Evolutionary conservation across 2,888 invertebrate genomes (phyloP).

Genomic region (Chydorus sphaericus): DNA sequence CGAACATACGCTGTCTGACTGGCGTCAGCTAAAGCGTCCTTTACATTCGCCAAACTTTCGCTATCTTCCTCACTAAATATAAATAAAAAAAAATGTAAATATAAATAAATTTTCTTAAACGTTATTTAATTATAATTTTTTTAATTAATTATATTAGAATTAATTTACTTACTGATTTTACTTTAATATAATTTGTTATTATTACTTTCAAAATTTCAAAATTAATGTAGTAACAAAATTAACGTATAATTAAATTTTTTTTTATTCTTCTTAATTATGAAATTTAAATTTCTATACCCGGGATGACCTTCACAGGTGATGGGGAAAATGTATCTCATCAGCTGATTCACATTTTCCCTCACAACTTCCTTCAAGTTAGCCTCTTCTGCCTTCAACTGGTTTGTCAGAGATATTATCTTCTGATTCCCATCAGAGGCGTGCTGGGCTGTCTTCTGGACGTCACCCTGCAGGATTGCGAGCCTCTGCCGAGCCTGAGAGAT

Average conservation of each 20-base stretch:
- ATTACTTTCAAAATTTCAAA: too few relatives aligned
- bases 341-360: constrained; percentile 41
- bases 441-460: constrained; percentile 36
- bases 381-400: constrained; percentile 39
- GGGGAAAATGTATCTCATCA: constrained; percentile 53
- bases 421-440: constrained; percentile 39
- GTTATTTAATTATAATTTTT: background rate
- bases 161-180: too few relatives aligned
- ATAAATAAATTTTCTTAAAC: background rate
- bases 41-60: background rate
- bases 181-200: too few relatives aligned
- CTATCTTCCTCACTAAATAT: background rate
- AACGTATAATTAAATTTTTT: background rate
- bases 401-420: constrained; percentile 40
- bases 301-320: constrained; percentile 29
- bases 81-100: background rate
- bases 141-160: too few relatives aligned
- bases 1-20: constrained; percentile 51
- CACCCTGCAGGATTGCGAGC: constrained; percentile 36
- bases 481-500: constrained; percentile 45
- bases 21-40: constrained; percentile 26
- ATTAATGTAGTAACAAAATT: background rate
- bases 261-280: background rate
- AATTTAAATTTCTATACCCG: background rate
- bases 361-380: constrained; percentile 42